A percentile compares a stretch with the other conserved stretches of the same genome.
Conservation (phyloP, 2,113 vertebrate species). For the Saguinus midas region DNA sequence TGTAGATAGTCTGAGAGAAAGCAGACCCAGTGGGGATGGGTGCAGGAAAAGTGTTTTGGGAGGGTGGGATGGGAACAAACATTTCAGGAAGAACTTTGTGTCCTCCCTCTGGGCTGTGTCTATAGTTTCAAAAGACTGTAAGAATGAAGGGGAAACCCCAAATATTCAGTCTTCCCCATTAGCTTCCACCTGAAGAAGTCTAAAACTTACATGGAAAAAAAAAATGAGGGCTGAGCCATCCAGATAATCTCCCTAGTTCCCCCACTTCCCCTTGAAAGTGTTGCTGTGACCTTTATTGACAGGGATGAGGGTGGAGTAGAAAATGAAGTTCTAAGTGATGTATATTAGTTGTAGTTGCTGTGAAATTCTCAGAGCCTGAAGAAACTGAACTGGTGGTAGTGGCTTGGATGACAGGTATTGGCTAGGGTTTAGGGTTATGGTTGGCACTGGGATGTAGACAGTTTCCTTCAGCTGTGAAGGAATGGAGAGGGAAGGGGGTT, state of each 20-base stretch:
- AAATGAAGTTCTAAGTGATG: background rate
- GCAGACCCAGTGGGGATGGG: background rate
- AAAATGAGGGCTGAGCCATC: background rate
- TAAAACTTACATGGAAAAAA: background rate
- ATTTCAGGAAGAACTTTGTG: background rate
- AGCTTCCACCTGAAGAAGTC: background rate
- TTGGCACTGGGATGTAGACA: background rate
- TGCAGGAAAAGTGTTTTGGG: background rate
- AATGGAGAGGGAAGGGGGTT: background rate
- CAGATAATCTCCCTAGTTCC: background rate
- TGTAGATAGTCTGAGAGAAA: background rate
- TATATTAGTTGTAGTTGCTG: slow-evolving; percentile 17
- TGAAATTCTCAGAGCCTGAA: slow-evolving; percentile 34
- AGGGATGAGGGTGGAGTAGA: background rate
- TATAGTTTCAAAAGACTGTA: background rate
- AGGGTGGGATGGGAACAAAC: background rate
- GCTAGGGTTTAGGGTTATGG: background rate
- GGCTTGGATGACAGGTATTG: background rate
- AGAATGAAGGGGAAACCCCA: background rate
- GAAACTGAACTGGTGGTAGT: background rate
- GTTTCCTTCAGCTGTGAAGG: slow-evolving; percentile 3
- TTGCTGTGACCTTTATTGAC: background rate
- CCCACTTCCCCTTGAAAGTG: background rate
- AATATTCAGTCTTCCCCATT: background rate
- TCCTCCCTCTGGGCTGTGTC: background rate